Evolutionary conservation across 92 coral and sea anemone species (phyloP).

Genomic region (Phenganax stokvisi): DNA sequence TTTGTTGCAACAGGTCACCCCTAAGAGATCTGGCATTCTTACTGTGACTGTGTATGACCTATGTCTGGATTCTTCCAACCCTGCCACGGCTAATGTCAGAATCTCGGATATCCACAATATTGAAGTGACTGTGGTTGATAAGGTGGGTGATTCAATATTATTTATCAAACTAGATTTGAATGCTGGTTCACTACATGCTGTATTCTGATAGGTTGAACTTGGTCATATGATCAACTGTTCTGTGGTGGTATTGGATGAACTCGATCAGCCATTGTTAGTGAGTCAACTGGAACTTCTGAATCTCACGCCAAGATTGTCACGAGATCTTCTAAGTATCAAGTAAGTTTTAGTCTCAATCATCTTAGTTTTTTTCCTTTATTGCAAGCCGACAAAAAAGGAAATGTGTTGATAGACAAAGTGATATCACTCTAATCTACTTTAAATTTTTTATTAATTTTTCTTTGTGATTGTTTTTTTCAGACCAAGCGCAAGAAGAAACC

Average conservation of each 20-base stretch:
- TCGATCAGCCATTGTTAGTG: slow-evolving; percentile 65
- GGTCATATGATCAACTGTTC: slow-evolving; percentile 63
- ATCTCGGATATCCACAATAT: slow-evolving; percentile 84
- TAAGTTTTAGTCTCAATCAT: slow-evolving; percentile 21
- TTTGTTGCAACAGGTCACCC: slow-evolving; percentile 55
- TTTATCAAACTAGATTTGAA: neutral
- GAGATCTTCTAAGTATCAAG: slow-evolving; percentile 74
- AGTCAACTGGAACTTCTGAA: slow-evolving; percentile 60
- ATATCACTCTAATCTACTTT: neutral
- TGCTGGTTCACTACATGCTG: neutral
- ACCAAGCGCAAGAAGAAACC: slow-evolving; percentile 15
- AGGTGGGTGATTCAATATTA: slow-evolving; percentile 49
- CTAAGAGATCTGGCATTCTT: slow-evolving; percentile 69
- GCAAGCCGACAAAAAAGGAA: no score
- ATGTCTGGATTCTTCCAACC: slow-evolving; percentile 88
- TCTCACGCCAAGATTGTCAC: slow-evolving; percentile 72
- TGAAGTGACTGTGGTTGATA: slow-evolving; percentile 72
- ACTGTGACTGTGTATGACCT: slow-evolving; percentile 74
- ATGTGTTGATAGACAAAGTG: no score
- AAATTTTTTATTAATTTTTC: neutral
- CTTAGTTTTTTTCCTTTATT: no score
- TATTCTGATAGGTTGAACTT: slow-evolving; percentile 63
- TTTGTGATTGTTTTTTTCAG: slow-evolving; percentile 7
- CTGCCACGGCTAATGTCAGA: slow-evolving; percentile 72
- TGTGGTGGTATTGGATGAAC: slow-evolving; percentile 70